Percentiles rank a stretch among this genome's conserved stretches.
Evolutionary conservation across 2,888 invertebrate genomes (phyloP).

Genomic region (Hartigia nigra): DNA sequence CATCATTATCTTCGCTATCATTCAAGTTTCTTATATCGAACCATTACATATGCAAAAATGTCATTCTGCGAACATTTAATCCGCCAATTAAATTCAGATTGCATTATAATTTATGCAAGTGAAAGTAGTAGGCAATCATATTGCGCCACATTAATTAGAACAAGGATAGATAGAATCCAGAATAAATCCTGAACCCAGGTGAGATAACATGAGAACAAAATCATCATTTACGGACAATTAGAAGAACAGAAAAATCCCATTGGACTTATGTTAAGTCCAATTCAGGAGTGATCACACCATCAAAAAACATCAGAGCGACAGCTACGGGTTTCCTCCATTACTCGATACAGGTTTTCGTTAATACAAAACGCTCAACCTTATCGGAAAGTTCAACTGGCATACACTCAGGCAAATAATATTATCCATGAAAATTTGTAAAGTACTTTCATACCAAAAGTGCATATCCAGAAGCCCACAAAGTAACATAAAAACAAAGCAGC

Average conservation of each 20-base stretch:
- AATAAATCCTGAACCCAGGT: no score
- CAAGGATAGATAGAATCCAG: no score
- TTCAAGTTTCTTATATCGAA: no score
- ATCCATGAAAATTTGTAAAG: background rate
- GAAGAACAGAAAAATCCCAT: constrained; percentile 47
- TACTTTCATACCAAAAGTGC: background rate
- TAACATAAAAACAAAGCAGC: background rate
- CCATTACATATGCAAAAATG: no score
- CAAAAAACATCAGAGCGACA: constrained; percentile 36
- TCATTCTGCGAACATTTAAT: no score
- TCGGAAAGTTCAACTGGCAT: background rate
- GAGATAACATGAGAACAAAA: background rate
- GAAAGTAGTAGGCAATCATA: no score
- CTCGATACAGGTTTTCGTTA: constrained; percentile 22
- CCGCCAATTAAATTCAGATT: no score
- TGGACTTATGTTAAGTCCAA: constrained; percentile 21
- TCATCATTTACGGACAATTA: constrained; percentile 39
- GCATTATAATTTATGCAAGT: no score
- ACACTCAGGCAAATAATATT: background rate
- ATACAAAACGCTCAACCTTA: background rate
- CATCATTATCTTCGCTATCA: no score
- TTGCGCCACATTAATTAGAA: no score
- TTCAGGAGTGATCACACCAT: constrained; percentile 24
- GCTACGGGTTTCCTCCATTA: constrained; percentile 46
- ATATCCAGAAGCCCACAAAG: background rate